Base-by-base conservation (phyloP, 2,888 invertebrate genomes). In the Plebejus argus region DNA sequence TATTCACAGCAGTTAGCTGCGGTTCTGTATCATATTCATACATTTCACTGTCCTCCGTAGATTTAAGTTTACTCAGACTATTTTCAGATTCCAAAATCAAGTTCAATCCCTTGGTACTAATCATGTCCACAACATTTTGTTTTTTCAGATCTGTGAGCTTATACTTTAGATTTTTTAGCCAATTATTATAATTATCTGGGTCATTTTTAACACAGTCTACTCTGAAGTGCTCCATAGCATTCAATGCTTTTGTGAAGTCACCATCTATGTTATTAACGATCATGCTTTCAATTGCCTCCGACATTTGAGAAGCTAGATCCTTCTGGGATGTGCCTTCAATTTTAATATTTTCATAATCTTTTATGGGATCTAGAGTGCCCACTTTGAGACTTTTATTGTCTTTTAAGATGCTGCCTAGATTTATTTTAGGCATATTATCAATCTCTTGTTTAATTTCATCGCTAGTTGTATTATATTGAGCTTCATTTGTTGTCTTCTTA, bases 341-440 rank as follows among this genome's bases (percentile, higher is more conserved):
- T 76, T 90, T 86, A 77, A 96, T 89, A 28, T 84, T 83, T 80
- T 87, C 87, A 82, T 95, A 97, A 85, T 97, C 96, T 77, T 93
- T 92, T 5, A 95, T 91, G 0, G 97, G 96, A 49, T 94, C 94
- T 2, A 95, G 85, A 8, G 95, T 95, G 0, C 96, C 95, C 77
- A 97, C 95, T 77, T 83, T 87, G 49, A 82, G 86, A n/a, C 87
- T 82, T 77, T 84, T 82, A 77, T 82, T 81, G 76, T 79, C 70
- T 81, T 86, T 86, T 20, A 84, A 83, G 20, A 81, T 28, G 23
- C 61, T 76, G 79, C 77, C 75, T 61, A 91, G 80, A 56, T 88
- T 81, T 71, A 92, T 83, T 83, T 88, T 89, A 18, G 89, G 89
- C 79, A 89, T 83, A 71, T 86, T 84, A 75, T 82, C 81, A 79